Evolutionary conservation across 2,797 vertebrate species (phyloP).

Genomic region (Karalla daura): DNA sequence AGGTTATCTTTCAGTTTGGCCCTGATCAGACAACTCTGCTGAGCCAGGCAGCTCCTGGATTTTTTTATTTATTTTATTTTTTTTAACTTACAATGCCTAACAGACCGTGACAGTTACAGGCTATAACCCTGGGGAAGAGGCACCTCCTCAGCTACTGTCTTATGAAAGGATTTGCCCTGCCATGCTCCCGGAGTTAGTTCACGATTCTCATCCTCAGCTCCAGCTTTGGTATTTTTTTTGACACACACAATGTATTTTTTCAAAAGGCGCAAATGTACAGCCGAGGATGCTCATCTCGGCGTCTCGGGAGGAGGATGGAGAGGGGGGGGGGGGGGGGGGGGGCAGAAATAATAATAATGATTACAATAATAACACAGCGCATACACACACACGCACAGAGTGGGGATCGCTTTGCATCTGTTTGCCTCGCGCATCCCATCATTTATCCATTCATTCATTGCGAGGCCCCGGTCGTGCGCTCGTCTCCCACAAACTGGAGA

Average conservation of each 20-base stretch:
- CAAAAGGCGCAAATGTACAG: constrained; percentile 26
- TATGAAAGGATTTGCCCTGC: constrained; percentile 17
- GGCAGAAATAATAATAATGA: too few relatives aligned
- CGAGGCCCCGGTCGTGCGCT: constrained; percentile 57
- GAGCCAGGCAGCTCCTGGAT: constrained; percentile 52
- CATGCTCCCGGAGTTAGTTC: constrained; percentile 41
- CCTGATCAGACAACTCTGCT: constrained; percentile 39
- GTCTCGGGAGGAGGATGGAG: background rate
- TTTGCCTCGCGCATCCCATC: constrained; percentile 34
- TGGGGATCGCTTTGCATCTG: constrained; percentile 38
- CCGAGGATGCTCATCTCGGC: constrained; percentile 50
- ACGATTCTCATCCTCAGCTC: constrained; percentile 31
- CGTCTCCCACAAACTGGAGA: constrained; percentile 28
- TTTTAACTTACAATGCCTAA: constrained; percentile 48
- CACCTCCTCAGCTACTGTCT: constrained; percentile 32
- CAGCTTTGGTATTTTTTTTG: constrained; percentile 34
- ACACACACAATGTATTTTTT: constrained; percentile 16
- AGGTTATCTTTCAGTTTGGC: constrained; percentile 47
- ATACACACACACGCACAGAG: too few relatives aligned
- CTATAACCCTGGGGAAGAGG: constrained; percentile 28
- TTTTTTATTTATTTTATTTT: too few relatives aligned
- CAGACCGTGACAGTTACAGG: constrained; percentile 47
- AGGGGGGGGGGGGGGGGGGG: too few relatives aligned
- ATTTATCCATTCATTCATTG: constrained; percentile 42
- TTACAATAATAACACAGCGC: too few relatives aligned